These are phyloP conservation scores for Apamea monoglypha DNA, from an alignment of 2,888 invertebrate genomes.

Conservation along the genomic window DNA sequence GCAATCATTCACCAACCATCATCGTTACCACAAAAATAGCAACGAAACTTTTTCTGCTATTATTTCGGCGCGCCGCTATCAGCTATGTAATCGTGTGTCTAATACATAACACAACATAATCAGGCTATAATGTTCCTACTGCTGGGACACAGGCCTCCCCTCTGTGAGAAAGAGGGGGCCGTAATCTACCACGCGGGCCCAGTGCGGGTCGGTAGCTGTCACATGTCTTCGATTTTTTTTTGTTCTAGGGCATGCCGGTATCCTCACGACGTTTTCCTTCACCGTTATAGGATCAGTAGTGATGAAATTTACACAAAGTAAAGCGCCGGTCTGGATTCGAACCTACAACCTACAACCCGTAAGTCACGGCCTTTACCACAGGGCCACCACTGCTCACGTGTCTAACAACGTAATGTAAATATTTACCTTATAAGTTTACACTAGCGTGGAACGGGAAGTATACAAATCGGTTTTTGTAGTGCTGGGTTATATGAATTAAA, in stretches of 20 bases:
- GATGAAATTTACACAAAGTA: neutral
- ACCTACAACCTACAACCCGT: neutral
- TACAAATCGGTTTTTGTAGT: conserved; percentile 28
- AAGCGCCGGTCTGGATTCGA: neutral
- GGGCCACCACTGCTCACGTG: neutral
- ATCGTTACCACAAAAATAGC: conserved; percentile 2
- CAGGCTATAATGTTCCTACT: too few species aligned
- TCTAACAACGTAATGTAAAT: conserved; percentile 56
- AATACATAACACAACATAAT: too few species aligned
- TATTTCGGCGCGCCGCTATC: conserved; percentile 34
- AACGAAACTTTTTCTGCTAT: conserved; percentile 11
- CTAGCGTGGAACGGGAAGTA: conserved; percentile 19
- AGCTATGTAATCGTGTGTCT: conserved; percentile 44
- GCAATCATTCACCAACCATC: conserved; percentile 24
- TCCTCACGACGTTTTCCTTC: too few species aligned
- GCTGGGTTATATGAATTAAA: conserved; percentile 12
- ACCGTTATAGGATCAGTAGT: too few species aligned
- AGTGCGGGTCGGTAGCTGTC: too few species aligned
- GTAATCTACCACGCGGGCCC: too few species aligned
- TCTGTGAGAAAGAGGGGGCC: too few species aligned
- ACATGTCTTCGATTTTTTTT: too few species aligned
- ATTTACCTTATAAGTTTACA: conserved; percentile 57
- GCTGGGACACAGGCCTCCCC: too few species aligned
- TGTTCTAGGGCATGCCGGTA: too few species aligned
- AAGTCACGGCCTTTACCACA: too few species aligned